Conservation (phyloP, 2,113 vertebrate genomes). For the Xenopus tropicalis region DNA sequence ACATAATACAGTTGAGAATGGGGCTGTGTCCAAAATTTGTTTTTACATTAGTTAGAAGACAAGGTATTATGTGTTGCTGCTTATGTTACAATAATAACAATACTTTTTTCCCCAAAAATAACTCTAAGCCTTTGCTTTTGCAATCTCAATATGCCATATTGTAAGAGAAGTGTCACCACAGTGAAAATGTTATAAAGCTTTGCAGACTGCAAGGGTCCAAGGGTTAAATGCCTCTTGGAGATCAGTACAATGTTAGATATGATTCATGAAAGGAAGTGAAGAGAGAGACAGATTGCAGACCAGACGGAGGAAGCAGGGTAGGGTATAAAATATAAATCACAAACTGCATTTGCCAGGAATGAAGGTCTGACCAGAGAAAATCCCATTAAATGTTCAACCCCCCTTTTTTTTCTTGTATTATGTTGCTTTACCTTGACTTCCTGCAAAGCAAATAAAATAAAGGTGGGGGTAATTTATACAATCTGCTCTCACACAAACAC, state of each 20-base stretch:
- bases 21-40: too few relatives aligned
- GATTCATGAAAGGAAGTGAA: conserved; percentile 42
- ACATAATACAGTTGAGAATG: too few relatives aligned
- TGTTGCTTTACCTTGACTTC: conserved; percentile 22
- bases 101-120: too few relatives aligned
- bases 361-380: conserved; percentile 40
- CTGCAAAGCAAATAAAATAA: background rate
- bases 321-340: conserved; percentile 45
- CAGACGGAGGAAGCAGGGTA: conserved; percentile 41
- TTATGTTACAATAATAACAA: too few relatives aligned
- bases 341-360: conserved; percentile 31
- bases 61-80: too few relatives aligned
- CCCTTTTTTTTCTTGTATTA: conserved; percentile 31
- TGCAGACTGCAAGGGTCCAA: conserved; percentile 22
- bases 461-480: conserved; percentile 11
- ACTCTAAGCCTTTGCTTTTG: background rate
- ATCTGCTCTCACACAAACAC: background rate
- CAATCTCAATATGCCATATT: conserved; percentile 4
- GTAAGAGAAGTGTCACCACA: conserved; percentile 14
- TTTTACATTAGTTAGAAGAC: too few relatives aligned
- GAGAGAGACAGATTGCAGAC: conserved; percentile 43
- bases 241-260: conserved; percentile 43
- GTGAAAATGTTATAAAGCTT: conserved; percentile 20
- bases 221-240: conserved; percentile 40
- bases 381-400: conserved; percentile 30